Conservation (phyloP, 1,140 invertebrate genomes). For the Mycetomoellerius zeteki region DNA sequence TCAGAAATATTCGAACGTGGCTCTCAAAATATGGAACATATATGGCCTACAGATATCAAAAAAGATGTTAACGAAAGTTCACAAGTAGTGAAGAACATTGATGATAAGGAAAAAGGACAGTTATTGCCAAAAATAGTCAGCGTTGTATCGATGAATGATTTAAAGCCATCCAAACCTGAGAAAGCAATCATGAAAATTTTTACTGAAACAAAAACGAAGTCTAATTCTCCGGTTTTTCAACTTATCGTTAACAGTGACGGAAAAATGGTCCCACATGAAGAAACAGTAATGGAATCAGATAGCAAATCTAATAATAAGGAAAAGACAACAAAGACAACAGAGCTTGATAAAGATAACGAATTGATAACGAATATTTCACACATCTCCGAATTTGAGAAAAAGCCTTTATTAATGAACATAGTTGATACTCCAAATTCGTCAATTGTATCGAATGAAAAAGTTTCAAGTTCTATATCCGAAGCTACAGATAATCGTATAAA, state of each 20-base stretch:
- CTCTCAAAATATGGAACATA: conserved; percentile 22
- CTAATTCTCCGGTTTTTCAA: background rate
- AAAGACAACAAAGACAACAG: background rate
- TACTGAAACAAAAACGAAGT: background rate
- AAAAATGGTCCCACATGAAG: background rate
- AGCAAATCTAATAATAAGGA: background rate
- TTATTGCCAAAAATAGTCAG: conserved; percentile 70
- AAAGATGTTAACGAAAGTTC: background rate
- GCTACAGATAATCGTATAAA: conserved; percentile 16
- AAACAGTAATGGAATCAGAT: background rate
- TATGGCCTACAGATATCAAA: background rate
- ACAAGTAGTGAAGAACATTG: background rate
- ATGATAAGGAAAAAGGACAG: background rate
- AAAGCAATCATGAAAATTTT: background rate
- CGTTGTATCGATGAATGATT: conserved; percentile 67
- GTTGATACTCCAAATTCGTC: background rate
- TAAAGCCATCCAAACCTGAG: background rate
- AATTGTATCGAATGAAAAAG: background rate
- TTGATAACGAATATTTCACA: background rate
- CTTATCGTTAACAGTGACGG: background rate
- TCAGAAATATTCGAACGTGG: conserved; percentile 77
- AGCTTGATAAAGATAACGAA: background rate
- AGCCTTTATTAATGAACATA: background rate
- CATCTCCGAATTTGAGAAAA: background rate
- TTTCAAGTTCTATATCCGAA: background rate